These are phyloP conservation scores for Falco biarmicus DNA, from an alignment of 2,797 vertebrate species.

Conservation along the genomic window DNA sequence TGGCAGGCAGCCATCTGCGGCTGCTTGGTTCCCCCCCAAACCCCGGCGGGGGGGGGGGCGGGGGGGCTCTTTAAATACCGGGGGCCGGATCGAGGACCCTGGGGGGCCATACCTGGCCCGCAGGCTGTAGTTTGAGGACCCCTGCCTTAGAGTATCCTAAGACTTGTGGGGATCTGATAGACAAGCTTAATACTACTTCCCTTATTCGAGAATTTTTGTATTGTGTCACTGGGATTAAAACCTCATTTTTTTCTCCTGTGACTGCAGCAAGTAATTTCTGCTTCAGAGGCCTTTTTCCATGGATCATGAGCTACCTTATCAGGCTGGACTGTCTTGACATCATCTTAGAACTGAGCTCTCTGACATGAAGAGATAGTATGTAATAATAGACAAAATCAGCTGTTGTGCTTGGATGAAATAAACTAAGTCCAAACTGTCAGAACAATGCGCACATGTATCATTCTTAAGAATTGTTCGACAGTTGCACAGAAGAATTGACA, in stretches of 20 bases:
- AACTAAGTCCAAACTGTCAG: not conserved
- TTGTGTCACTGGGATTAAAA: not conserved
- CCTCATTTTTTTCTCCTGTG: not conserved
- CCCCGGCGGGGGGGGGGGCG: too few species aligned
- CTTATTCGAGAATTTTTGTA: not conserved
- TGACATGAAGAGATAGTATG: not conserved
- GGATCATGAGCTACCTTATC: not conserved
- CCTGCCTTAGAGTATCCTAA: too few species aligned
- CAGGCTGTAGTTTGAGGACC: too few species aligned
- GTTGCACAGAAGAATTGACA: not conserved
- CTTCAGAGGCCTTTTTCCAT: not conserved
- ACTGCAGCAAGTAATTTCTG: constrained; percentile 5
- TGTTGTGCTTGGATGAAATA: not conserved
- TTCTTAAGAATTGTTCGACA: not conserved
- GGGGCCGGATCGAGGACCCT: too few species aligned
- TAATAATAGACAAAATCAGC: not conserved
- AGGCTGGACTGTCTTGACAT: not conserved
- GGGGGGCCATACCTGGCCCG: too few species aligned
- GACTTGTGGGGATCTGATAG: not conserved
- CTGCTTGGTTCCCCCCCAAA: too few species aligned
- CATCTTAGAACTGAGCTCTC: not conserved
- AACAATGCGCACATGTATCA: not conserved
- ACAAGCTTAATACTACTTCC: not conserved
- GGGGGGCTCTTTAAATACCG: too few species aligned
- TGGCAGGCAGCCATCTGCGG: too few species aligned